These are phyloP conservation scores for Lateolabrax maculatus DNA, from an alignment of 2,797 vertebrate genomes.

Conservation along the genomic window DNA sequence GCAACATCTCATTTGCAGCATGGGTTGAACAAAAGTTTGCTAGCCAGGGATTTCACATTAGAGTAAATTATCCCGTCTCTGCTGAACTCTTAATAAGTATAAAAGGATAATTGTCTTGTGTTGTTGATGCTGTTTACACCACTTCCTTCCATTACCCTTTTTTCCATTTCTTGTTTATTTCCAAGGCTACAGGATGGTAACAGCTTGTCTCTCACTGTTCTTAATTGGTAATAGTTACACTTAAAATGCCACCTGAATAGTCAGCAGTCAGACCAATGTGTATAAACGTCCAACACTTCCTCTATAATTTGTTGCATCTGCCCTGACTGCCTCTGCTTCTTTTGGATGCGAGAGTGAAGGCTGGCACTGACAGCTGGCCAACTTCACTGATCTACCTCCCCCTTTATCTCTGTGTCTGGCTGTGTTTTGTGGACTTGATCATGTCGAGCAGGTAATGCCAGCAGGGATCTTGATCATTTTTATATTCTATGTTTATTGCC, in stretches of 20 bases:
- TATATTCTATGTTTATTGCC: constrained; percentile 60
- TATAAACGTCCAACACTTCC: neutral
- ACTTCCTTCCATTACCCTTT: neutral
- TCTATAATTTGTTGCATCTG: neutral
- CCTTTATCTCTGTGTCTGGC: constrained; percentile 46
- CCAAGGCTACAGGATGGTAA: neutral
- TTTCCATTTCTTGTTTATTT: neutral
- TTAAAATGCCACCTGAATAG: neutral
- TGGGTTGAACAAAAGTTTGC: constrained; percentile 7
- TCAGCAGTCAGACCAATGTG: neutral
- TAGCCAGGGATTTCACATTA: constrained; percentile 15
- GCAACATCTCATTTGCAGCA: constrained; percentile 19
- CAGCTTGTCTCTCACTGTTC: neutral
- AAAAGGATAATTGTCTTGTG: constrained; percentile 11
- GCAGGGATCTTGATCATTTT: constrained; percentile 64
- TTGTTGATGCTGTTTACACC: constrained; percentile 4
- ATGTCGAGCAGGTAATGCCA: constrained; percentile 55
- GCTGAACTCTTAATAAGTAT: constrained; percentile 9
- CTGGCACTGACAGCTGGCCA: constrained; percentile 22
- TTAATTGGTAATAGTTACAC: neutral
- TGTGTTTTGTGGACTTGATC: constrained; percentile 57
- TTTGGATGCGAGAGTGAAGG: constrained; percentile 35
- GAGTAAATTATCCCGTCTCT: constrained; percentile 14
- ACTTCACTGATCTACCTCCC: constrained; percentile 54
- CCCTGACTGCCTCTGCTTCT: neutral